Evolutionary conservation across 2,113 vertebrate genomes (phyloP).

Genomic region (cat (Felis catus)): DNA sequence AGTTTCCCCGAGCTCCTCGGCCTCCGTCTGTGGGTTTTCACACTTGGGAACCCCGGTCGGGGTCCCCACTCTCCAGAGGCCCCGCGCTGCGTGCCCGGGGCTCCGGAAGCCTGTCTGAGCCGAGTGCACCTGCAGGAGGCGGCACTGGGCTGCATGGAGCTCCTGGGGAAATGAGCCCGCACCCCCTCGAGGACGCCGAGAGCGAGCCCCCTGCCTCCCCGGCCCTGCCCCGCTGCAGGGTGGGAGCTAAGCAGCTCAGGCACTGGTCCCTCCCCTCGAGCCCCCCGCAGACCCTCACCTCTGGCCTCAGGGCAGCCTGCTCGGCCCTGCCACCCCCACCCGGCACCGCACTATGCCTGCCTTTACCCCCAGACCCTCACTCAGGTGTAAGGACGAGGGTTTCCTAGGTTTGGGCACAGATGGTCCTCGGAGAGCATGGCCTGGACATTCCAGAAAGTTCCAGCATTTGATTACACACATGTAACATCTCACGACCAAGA

Average conservation of each 20-base stretch:
- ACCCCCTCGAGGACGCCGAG: neutral
- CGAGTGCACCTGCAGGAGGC: no score
- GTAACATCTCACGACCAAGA: no score
- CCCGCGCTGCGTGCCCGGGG: fast-evolving
- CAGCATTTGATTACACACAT: fast-evolving
- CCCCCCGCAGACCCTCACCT: neutral
- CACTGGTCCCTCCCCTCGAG: neutral
- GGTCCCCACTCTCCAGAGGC: neutral
- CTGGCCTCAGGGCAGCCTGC: neutral
- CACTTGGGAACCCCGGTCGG: neutral
- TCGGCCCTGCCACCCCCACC: neutral
- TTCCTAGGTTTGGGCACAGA: fast-evolving
- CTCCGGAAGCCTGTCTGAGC: neutral
- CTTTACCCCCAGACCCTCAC: neutral
- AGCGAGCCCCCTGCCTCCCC: neutral
- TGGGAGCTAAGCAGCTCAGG: neutral
- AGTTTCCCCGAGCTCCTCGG: no score
- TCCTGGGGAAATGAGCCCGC: neutral
- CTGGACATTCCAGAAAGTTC: neutral
- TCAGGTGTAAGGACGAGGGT: fast-evolving
- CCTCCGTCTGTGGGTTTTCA: no score
- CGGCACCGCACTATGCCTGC: neutral
- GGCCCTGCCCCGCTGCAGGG: neutral
- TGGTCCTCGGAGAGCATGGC: neutral
- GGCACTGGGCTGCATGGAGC: neutral